These are phyloP conservation scores for Astreopora myriophthalma DNA, from an alignment of 64 coral and sea anemone species.

Conservation along the genomic window DNA sequence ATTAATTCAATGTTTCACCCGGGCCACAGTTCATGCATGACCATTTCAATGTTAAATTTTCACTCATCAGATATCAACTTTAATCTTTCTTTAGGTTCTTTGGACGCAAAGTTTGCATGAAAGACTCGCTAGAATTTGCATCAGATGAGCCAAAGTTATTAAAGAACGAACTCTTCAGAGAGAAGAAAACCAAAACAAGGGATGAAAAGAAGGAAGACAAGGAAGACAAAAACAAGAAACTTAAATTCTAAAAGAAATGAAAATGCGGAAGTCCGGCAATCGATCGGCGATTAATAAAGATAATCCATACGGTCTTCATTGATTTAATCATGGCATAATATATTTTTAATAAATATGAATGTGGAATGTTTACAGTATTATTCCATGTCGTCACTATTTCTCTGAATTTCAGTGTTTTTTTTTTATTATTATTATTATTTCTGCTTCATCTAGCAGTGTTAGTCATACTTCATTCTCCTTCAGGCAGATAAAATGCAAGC, in stretches of 20 bases:
- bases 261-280: too few species aligned
- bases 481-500: slow-evolving; percentile 76
- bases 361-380: too few species aligned
- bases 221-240: slow-evolving; percentile 10
- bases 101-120: slow-evolving; percentile 33
- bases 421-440: too few species aligned
- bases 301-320: neutral
- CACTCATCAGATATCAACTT: neutral
- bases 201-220: neutral
- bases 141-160: neutral
- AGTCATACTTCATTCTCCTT: slow-evolving; percentile 63
- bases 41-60: neutral
- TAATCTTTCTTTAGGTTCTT: slow-evolving; percentile 20
- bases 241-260: neutral
- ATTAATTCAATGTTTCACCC: too few species aligned
- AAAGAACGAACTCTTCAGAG: neutral
- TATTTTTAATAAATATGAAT: neutral
- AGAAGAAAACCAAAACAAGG: slow-evolving; percentile 10
- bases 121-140: neutral
- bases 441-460: neutral
- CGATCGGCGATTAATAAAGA: neutral
- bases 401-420: too few species aligned
- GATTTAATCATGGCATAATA: neutral
- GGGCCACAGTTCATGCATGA: too few species aligned
- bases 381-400: too few species aligned